Evolutionary conservation across 2,888 invertebrate genomes (phyloP).

Genomic region (Drosophila pseudotalamancana): DNA sequence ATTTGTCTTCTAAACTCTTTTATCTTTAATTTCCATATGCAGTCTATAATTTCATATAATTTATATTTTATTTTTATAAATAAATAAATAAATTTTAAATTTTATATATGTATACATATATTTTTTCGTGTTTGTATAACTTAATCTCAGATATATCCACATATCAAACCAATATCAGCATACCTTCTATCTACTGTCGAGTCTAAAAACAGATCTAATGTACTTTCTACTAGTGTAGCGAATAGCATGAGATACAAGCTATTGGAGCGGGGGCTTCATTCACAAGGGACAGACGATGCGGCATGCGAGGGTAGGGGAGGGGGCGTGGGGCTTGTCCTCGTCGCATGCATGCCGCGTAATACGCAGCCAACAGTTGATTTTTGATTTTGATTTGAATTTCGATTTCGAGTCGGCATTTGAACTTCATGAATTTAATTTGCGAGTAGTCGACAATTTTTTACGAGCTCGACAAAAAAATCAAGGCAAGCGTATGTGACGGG

Average conservation of each 20-base stretch:
- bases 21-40: too few species aligned
- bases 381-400: constrained; percentile 28
- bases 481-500: constrained; percentile 43
- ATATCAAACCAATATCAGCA: too few species aligned
- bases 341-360: constrained; percentile 63
- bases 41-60: too few species aligned
- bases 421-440: constrained; percentile 69
- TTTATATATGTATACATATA: too few species aligned
- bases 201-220: not conserved
- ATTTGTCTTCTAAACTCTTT: too few species aligned
- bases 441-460: constrained; percentile 42
- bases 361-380: constrained; percentile 55
- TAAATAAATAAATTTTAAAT: too few species aligned
- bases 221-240: not conserved
- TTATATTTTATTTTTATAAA: too few species aligned
- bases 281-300: constrained; percentile 14
- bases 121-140: too few species aligned
- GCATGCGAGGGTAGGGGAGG: not conserved
- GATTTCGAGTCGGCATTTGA: constrained; percentile 45
- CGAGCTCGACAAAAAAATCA: constrained; percentile 35
- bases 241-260: constrained; percentile 6
- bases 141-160: too few species aligned
- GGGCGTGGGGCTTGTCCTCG: constrained; percentile 44
- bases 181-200: not conserved
- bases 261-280: constrained; percentile 26